Base-by-base conservation (phyloP, 2,113 vertebrate species). In the Salvelinus sp. region DNA sequence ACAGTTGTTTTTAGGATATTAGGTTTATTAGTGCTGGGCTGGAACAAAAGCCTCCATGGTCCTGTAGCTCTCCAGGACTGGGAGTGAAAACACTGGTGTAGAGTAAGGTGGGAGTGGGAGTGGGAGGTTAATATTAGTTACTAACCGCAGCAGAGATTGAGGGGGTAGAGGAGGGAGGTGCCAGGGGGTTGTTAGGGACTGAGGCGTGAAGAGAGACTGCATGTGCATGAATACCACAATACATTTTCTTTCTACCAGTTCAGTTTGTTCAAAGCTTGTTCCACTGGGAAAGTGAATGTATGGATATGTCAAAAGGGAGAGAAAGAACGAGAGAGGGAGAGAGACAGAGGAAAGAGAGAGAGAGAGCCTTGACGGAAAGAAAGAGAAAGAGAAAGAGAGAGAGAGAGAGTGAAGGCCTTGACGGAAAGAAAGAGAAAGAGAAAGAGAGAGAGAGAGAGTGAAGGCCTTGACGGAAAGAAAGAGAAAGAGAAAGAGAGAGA, bases 151-250 rank as follows among this genome's bases (percentile, higher is more conserved):
- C 83, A 82, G 76, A 79, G 76, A 44, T 65, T 71, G 82, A 73
- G 58, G 76, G 78, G 69, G 82, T 74, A 79, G n/a, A 58, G 5
- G 69, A 27, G 72, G 74, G 74, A 44, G 78, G 76, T 72, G 72
- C 30, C 27, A 4, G 30, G 18, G 67, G 58, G n/a, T 6, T 50
- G 54, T 28, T 16, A 48, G 70, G 64, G 18, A 69, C 14, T 65
- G 23, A 38, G 58, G 33, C 75, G 76, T 85, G 70, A 89, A 28
- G 79, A 72, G 91, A 92, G 92, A 90, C 92, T 92, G 95, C 95
- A 96, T 96, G 95, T 96, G 95, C 95, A 96, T 96, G 95, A 91
- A 90, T 92, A 94, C 92, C 94, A 88, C 93, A 75, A 94, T 91
- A 94, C 94, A 92, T 93, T 92, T 23, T 13, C 33, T 47, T 92